Evolutionary conservation across 2,113 vertebrate species (phyloP).

Genomic region (Sceloporus tristichus): DNA sequence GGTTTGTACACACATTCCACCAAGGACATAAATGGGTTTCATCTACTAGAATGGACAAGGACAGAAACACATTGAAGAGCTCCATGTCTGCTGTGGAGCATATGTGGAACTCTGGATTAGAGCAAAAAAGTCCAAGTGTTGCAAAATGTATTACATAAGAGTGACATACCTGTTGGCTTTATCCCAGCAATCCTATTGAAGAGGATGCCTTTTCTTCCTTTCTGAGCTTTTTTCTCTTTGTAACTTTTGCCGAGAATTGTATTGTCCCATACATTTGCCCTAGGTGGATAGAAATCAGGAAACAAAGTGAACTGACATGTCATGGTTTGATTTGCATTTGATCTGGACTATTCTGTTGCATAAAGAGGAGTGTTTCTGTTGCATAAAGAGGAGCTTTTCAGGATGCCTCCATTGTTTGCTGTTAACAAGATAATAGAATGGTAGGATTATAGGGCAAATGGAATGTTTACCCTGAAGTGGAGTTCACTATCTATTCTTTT

Average conservation of each 20-base stretch:
- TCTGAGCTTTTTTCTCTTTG: conserved; percentile 55
- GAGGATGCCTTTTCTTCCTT: conserved; percentile 60
- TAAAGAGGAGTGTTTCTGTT: neutral
- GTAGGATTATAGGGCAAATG: neutral
- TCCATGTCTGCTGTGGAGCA: neutral
- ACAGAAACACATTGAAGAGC: neutral
- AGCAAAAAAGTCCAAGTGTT: neutral
- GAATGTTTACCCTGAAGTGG: conserved; percentile 20
- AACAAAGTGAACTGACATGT: conserved; percentile 1
- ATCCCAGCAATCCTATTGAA: conserved; percentile 39
- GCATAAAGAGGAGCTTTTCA: neutral
- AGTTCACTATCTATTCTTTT: neutral
- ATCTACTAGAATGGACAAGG: neutral
- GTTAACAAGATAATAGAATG: neutral
- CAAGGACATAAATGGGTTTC: neutral
- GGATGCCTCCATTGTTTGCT: neutral
- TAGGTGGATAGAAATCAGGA: conserved; percentile 49
- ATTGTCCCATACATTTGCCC: conserved; percentile 47
- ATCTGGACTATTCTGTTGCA: neutral
- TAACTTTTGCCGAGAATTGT: conserved; percentile 62
- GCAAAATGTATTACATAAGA: conserved; percentile 15
- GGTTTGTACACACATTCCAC: neutral
- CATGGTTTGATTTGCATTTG: neutral
- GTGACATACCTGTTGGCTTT: conserved; percentile 64
- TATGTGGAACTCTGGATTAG: neutral